phyloP scores from a whole-genome alignment of 2,888 invertebrate genomes.

The Phorcus lineatus region DNA sequence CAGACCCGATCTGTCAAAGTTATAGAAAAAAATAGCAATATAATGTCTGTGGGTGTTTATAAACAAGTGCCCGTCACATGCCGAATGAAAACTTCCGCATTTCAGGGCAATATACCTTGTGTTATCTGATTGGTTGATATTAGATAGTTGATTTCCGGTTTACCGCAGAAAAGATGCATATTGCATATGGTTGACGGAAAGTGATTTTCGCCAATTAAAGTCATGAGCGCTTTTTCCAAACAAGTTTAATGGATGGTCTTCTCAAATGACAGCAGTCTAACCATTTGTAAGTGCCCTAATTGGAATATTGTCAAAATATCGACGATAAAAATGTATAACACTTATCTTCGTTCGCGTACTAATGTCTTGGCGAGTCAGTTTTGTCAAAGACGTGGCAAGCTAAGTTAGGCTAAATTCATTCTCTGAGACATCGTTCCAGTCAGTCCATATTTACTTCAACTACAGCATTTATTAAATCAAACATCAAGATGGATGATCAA shows the following conservation, averaged over 20 bases:
- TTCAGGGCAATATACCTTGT: background rate
- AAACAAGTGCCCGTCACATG: slow-evolving; percentile 14
- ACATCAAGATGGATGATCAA: too few species aligned
- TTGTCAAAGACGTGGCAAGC: too few species aligned
- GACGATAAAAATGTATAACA: too few species aligned
- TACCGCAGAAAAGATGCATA: background rate
- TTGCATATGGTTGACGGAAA: background rate
- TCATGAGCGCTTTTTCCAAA: slow-evolving; percentile 1
- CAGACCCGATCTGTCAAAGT: background rate
- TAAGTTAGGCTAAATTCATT: too few species aligned
- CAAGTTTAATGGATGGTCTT: background rate
- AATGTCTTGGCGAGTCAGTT: too few species aligned
- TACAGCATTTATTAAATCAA: too few species aligned
- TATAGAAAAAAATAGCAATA: background rate
- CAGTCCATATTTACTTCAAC: too few species aligned
- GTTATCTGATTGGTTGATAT: background rate
- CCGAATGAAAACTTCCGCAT: slow-evolving; percentile 13
- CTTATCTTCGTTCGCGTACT: too few species aligned
- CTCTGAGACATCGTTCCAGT: too few species aligned
- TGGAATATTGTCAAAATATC: too few species aligned
- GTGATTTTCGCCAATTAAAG: background rate
- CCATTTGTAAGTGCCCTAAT: too few species aligned
- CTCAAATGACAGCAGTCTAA: too few species aligned
- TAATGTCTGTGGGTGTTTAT: background rate
- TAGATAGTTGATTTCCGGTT: background rate